These are phyloP conservation scores for Calidris pygmaea DNA, from an alignment of 2,113 vertebrate species.

Conservation along the genomic window DNA sequence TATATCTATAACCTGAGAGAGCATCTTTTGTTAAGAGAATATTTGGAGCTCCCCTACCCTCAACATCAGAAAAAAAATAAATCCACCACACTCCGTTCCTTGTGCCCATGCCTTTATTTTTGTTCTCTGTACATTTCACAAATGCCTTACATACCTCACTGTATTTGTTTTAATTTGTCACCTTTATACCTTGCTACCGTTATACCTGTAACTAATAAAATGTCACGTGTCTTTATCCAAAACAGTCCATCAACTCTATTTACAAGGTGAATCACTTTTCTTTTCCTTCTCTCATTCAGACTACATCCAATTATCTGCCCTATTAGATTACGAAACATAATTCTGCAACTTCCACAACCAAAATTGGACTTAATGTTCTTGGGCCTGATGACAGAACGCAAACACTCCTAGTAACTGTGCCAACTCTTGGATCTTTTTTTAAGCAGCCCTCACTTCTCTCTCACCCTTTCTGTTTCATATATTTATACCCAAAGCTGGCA, in stretches of 20 bases:
- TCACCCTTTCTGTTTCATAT: not conserved
- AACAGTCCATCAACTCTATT: not conserved
- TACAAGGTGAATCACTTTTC: not conserved
- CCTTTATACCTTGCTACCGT: not conserved
- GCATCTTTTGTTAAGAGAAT: not conserved
- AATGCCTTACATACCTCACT: not conserved
- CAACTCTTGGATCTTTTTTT: not conserved
- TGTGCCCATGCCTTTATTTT: not conserved
- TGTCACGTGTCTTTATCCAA: not conserved
- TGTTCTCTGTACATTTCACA: not conserved
- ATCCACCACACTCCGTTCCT: not conserved
- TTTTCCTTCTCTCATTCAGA: not conserved
- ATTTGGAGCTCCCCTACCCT: not conserved
- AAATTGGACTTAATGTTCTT: conserved; percentile 34
- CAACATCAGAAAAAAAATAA: not conserved
- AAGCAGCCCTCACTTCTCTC: not conserved
- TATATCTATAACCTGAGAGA: not conserved
- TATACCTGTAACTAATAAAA: not conserved
- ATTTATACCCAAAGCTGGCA: not conserved
- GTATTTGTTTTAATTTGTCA: not conserved
- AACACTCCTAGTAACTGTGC: not conserved
- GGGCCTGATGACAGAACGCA: not conserved
- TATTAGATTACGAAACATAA: conserved; percentile 42
- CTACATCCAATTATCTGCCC: conserved; percentile 19
- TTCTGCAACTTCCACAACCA: conserved; percentile 23